Evolutionary conservation across 23 tunicate species (phyloP).

Genomic region (Phallusia fumigata): DNA sequence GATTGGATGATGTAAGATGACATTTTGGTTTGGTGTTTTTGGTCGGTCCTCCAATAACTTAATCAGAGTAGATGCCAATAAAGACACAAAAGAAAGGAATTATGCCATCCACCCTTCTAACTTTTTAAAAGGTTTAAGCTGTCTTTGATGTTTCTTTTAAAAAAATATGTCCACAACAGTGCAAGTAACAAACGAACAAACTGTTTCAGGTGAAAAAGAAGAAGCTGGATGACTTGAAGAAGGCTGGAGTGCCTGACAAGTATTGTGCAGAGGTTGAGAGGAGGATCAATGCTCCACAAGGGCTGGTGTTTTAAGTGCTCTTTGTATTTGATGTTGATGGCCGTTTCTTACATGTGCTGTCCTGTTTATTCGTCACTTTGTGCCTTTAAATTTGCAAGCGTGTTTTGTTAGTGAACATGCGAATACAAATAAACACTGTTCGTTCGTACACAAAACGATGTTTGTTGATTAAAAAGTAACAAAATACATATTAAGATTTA

Average conservation of each 20-base stretch:
- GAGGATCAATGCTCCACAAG: conserved; percentile 59
- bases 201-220: conserved; percentile 76
- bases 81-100: no score
- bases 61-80: no score
- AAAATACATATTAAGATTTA: no score
- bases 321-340: neutral
- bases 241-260: conserved; percentile 97
- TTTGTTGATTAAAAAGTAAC: no score
- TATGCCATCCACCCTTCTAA: no score
- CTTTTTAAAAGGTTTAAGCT: no score
- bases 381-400: neutral
- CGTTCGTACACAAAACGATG: neutral
- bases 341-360: neutral
- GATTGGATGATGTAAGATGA: conserved; percentile 70
- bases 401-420: neutral
- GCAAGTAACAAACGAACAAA: neutral
- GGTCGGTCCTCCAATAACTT: no score
- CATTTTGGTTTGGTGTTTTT: no score
- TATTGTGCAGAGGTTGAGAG: conserved; percentile 94
- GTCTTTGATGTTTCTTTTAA: neutral
- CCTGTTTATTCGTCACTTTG: neutral
- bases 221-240: conserved; percentile 75
- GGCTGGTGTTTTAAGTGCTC: neutral
- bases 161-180: neutral
- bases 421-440: conserved; percentile 1